Conservation (phyloP, 1,140 invertebrate genomes). For the Megalonaias nervosa region DNA sequence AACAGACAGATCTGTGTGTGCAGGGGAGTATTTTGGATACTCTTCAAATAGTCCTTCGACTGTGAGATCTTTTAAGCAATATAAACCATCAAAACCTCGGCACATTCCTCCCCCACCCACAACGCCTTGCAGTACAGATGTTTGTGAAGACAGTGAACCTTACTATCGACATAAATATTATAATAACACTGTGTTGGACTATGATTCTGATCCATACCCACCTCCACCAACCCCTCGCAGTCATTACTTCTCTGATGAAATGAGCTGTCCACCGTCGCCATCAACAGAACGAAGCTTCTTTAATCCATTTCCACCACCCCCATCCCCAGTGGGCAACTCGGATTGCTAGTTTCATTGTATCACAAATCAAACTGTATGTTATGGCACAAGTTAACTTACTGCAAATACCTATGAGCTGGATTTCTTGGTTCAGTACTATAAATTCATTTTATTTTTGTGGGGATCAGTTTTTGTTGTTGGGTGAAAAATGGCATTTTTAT, state of each 20-base stretch:
- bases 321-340: conserved; percentile 75
- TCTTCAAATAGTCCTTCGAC: conserved; percentile 66
- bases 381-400: too few relatives aligned
- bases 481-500: too few relatives aligned
- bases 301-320: conserved; percentile 82
- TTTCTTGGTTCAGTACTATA: too few relatives aligned
- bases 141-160: conserved; percentile 83
- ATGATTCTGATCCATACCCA: conserved; percentile 80
- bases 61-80: conserved; percentile 57
- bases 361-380: too few relatives aligned
- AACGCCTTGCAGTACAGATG: conserved; percentile 94
- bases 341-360: conserved; percentile 56
- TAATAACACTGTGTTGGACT: conserved; percentile 65
- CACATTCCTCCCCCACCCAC: conserved; percentile 92
- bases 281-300: conserved; percentile 78
- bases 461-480: too few relatives aligned
- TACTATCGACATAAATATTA: conserved; percentile 57
- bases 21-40: conserved; percentile 56
- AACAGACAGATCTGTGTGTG: conserved; percentile 74
- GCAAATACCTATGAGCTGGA: too few relatives aligned
- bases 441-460: too few relatives aligned
- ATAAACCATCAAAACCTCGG: conserved; percentile 80
- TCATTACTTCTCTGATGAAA: conserved; percentile 77
- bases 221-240: conserved; percentile 87
- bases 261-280: conserved; percentile 82